A percentile compares a stretch with the other conserved stretches of the same genome.
These are phyloP conservation scores for Corvus hawaiiensis DNA, from an alignment of 2,113 vertebrate genomes.

Conservation along the genomic window DNA sequence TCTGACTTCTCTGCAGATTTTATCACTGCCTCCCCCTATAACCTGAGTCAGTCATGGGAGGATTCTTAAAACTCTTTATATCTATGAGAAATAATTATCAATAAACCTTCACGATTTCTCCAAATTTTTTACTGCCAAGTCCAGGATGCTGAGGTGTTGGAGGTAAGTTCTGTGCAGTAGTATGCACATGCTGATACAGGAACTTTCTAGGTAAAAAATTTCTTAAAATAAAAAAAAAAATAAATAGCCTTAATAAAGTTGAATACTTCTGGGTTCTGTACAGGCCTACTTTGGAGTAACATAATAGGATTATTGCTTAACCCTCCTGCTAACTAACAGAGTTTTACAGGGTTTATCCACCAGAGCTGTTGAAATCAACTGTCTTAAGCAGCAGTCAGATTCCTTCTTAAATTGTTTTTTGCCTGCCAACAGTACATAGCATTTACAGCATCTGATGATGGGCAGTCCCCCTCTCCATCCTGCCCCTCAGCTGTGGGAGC, in stretches of 20 bases:
- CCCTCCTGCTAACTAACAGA: neutral
- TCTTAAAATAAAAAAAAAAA: neutral
- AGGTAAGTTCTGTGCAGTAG: constrained; percentile 1
- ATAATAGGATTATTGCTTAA: neutral
- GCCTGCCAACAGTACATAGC: neutral
- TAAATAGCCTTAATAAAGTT: neutral
- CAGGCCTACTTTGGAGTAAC: neutral
- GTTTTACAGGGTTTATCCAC: neutral
- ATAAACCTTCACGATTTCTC: neutral
- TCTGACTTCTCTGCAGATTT: neutral
- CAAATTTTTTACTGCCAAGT: neutral
- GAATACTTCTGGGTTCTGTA: neutral
- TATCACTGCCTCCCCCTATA: neutral
- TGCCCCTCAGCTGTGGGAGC: neutral
- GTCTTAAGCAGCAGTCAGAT: neutral
- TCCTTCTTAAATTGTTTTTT: neutral
- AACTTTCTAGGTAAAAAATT: neutral
- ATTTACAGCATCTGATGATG: neutral
- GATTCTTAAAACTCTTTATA: neutral
- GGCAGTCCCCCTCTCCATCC: neutral
- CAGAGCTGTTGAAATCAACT: neutral
- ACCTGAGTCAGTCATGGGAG: neutral
- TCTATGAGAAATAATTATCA: neutral
- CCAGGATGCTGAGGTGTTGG: neutral
- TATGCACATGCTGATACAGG: neutral